A percentile compares a stretch with the other conserved stretches of the same genome.
phyloP scores from a whole-genome alignment of 2,888 invertebrate species.

The Eristalis tenax region DNA sequence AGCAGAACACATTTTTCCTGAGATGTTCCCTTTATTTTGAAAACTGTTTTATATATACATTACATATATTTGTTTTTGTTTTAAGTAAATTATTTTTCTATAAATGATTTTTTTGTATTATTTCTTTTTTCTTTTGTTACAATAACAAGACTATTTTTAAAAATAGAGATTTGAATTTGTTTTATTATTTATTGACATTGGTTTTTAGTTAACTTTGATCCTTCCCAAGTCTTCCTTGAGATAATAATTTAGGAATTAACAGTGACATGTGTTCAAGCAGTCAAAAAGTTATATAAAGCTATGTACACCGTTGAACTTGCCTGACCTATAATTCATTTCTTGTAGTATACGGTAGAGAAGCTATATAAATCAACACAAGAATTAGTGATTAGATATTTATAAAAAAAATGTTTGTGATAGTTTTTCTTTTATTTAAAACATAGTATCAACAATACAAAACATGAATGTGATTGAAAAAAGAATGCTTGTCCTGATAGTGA shows the following conservation, averaged over 20 bases:
- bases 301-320: neutral
- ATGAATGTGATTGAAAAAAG: neutral
- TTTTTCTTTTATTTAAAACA: neutral
- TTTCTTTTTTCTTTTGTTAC: slow-evolving; percentile 36
- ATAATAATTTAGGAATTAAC: slow-evolving; percentile 21
- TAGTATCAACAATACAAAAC: neutral
- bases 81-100: slow-evolving; percentile 57
- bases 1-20: neutral
- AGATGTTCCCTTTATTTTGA: slow-evolving; percentile 23
- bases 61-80: slow-evolving; percentile 31
- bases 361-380: neutral
- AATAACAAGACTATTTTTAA: slow-evolving; percentile 44
- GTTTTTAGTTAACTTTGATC: neutral
- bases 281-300: slow-evolving; percentile 1
- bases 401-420: neutral
- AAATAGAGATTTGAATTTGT: slow-evolving; percentile 1
- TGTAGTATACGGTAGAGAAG: neutral
- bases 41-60: slow-evolving; percentile 17
- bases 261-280: slow-evolving; percentile 17
- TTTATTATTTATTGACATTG: neutral
- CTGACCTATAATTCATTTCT: neutral
- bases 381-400: neutral
- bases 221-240: slow-evolving; percentile 54
- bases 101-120: slow-evolving; percentile 64
- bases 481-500: neutral